Percentiles rank a stretch among this genome's conserved stretches.
Evolutionary conservation across 2,888 invertebrate genomes (phyloP).

Genomic region (Odontothrips loti): DNA sequence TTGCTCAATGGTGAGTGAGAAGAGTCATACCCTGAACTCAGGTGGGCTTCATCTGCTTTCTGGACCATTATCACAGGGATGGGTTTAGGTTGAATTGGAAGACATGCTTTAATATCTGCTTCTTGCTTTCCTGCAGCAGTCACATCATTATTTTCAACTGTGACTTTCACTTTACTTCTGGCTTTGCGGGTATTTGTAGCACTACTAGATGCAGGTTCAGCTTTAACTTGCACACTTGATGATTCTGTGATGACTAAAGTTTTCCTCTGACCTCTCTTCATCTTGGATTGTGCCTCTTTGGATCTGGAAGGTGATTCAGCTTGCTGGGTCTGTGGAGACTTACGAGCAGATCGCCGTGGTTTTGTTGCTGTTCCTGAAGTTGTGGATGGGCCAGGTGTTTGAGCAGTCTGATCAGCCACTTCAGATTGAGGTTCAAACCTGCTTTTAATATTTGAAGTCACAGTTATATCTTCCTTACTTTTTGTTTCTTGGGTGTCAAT

Average conservation of each 20-base stretch:
- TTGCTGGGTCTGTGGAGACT: neutral
- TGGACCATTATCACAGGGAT: neutral
- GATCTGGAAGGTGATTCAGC: neutral
- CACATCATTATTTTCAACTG: neutral
- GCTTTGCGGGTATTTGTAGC: neutral
- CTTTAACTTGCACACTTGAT: neutral
- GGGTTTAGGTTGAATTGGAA: neutral
- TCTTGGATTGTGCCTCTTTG: neutral
- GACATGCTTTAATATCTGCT: neutral
- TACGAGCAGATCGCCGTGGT: neutral
- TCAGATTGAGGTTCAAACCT: neutral
- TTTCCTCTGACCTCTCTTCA: neutral
- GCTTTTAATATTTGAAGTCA: neutral
- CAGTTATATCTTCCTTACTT: neutral
- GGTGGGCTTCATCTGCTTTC: neutral
- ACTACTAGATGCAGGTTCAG: neutral
- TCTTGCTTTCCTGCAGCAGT: neutral
- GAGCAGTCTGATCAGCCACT: neutral
- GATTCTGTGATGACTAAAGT: neutral
- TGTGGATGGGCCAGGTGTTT: no score
- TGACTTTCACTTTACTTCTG: neutral
- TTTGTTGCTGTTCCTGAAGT: no score
- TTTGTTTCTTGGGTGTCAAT: no score
- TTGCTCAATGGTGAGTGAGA: neutral
- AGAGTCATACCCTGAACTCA: neutral